Conservation (phyloP, 2,797 vertebrate species). For the Gorsachius magnificus region DNA sequence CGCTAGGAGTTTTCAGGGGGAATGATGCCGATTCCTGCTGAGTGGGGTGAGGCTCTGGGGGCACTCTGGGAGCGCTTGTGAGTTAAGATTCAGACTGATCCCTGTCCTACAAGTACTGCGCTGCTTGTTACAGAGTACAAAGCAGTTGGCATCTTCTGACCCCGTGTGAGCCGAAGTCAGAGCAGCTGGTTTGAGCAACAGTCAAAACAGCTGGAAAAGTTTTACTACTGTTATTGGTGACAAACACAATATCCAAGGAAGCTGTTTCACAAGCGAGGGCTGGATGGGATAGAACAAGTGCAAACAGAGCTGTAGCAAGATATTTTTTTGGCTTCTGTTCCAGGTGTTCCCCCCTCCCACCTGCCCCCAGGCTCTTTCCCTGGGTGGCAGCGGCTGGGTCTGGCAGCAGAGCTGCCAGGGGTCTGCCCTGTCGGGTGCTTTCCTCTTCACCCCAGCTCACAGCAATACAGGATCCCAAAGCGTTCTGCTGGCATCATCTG, state of each 20-base stretch:
- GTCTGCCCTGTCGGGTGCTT: not conserved
- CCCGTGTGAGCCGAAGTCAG: not conserved
- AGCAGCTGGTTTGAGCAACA: not conserved
- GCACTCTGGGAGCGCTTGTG: not conserved
- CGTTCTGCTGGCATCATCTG: not conserved
- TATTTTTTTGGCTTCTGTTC: not conserved
- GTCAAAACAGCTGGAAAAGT: not conserved
- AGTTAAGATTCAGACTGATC: not conserved
- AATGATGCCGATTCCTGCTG: not conserved
- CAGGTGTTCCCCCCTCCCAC: not conserved
- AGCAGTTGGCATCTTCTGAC: not conserved
- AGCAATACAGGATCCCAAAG: not conserved
- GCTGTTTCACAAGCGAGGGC: not conserved
- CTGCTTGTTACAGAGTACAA: too few relatives aligned
- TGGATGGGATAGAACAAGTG: not conserved
- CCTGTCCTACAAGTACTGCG: not conserved
- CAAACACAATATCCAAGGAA: not conserved
- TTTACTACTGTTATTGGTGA: not conserved
- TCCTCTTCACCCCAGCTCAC: not conserved
- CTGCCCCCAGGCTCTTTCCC: not conserved
- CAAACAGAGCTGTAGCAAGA: not conserved
- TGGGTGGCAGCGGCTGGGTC: not conserved
- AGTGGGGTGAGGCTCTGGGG: not conserved
- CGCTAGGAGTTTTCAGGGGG: not conserved
- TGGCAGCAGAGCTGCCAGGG: not conserved